Percentiles rank a stretch among this genome's conserved stretches.
These are phyloP conservation scores for Globodera ellingtonae DNA, from an alignment of 1,140 invertebrate genomes.

Conservation along the genomic window DNA sequence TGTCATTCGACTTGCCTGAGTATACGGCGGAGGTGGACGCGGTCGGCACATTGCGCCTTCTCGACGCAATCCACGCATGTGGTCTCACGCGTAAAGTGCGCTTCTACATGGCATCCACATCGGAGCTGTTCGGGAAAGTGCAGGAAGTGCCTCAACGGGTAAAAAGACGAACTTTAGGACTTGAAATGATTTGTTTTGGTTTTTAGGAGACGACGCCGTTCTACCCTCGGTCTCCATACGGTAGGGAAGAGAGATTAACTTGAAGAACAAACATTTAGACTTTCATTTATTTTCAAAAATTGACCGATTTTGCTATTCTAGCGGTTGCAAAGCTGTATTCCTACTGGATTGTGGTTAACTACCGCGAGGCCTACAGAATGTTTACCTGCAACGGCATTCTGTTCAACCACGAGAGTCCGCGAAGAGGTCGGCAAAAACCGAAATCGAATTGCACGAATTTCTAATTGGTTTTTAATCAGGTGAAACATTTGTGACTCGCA, in stretches of 20 bases:
- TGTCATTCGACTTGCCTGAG: constrained; percentile 94
- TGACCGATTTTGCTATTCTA: constrained; percentile 65
- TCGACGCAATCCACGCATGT: constrained; percentile 93
- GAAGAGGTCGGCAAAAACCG: constrained; percentile 73
- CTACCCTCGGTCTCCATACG: constrained; percentile 98
- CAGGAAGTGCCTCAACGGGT: constrained; percentile 87
- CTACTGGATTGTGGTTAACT: constrained; percentile 98
- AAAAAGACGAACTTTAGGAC: background rate
- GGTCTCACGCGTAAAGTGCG: constrained; percentile 80
- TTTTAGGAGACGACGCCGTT: constrained; percentile 90
- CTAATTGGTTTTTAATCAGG: constrained; percentile 64
- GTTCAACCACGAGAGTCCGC: constrained; percentile 98
- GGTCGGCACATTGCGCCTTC: constrained; percentile 87
- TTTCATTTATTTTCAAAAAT: constrained; percentile 10
- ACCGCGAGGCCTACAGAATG: constrained; percentile 95
- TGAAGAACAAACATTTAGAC: constrained; percentile 2
- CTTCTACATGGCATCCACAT: constrained; percentile 98
- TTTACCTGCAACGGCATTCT: constrained; percentile 97
- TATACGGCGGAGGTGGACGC: constrained; percentile 99
- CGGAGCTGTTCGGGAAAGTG: constrained; percentile 96
- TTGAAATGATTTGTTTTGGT: background rate
- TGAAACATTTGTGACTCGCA: constrained; percentile 97
- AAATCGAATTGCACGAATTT: constrained; percentile 27
- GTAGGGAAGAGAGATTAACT: constrained; percentile 76
- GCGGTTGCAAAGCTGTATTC: constrained; percentile 97